A percentile compares a stretch with the other conserved stretches of the same genome.
These are phyloP conservation scores for Nycticebus coucang DNA, from an alignment of 2,113 vertebrate species.

Conservation along the genomic window DNA sequence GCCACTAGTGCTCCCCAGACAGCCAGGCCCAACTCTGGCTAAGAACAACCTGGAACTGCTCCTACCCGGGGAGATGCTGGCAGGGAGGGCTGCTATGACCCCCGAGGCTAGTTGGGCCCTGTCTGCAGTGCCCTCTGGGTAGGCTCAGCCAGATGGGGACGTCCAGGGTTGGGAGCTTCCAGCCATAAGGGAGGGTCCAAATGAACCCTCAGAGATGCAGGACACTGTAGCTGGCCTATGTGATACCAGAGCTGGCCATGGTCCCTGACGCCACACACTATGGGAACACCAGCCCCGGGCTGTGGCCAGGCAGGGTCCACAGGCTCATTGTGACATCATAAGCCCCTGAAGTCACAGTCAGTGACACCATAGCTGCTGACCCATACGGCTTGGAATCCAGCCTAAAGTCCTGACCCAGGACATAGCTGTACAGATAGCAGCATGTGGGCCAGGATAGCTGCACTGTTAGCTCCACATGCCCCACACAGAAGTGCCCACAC, in stretches of 20 bases:
- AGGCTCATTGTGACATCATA: not conserved
- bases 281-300: not conserved
- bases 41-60: not conserved
- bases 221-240: not conserved
- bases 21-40: not conserved
- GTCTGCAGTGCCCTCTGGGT: not conserved
- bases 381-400: not conserved
- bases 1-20: not conserved
- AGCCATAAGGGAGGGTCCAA: not conserved
- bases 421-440: not conserved
- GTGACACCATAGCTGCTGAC: not conserved
- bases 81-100: fast-evolving
- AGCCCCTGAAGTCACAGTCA: slow-evolving; percentile 37
- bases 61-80: not conserved
- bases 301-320: too few relatives aligned
- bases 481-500: fast-evolving
- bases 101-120: too few relatives aligned
- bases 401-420: not conserved
- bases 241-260: not conserved
- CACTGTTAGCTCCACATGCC: fast-evolving
- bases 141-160: not conserved
- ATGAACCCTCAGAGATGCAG: too few relatives aligned
- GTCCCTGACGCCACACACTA: not conserved
- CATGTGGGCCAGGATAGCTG: not conserved
- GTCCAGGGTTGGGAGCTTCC: not conserved